Base-by-base conservation (phyloP, 2,888 invertebrate genomes). In the Smittia aterrima region DNA sequence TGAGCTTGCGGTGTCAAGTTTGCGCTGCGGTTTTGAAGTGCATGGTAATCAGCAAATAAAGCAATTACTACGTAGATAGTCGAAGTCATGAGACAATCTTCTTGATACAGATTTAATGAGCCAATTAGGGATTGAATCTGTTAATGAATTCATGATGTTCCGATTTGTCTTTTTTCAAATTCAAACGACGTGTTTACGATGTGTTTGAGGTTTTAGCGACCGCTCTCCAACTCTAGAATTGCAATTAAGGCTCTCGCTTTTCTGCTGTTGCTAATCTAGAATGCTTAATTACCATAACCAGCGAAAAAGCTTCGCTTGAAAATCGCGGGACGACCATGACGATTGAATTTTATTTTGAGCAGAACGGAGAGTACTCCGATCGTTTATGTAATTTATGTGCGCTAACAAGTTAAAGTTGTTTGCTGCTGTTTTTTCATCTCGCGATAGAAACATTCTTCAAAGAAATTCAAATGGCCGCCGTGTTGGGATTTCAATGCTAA, bases 321-420 rank as follows among this genome's bases (percentile, higher is more conserved):
- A 53, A 18, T 18, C 53, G 3, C 53, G 22, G 24, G 20, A 58
- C 24, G 58, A 58, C 58, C 20, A 22, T 58, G 58, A 58, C 11
- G 7, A 58, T 58, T 58, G 58, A 58, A 20, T 47, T 58, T 9
- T 38, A 38, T 47, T 58, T 58, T 58, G 58, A 58, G 58, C 58
- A 58, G 58, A 58, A n/a, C 47, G n/a, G n/a, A n/a, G 38, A 38
- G 11, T 38, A 58, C 24, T 58, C 16, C 16, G n/a, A 16, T 4
- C 18, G 58, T 58, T 54, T 58, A 71, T 54, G 71, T 71, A 71
- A 71, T 71, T 71, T 71, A 71, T 71, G 71, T 71, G 71, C 58
- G 2, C 22, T 58, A 58, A 58, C 58, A 58, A 58, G 58, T 58
- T 58, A 22, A 47, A 22, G 47, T 47, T 47, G 47, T 9, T 58